Percentiles rank a stretch among this genome's conserved stretches.
Evolutionary conservation across 2,797 vertebrate genomes (phyloP).

Genomic region (Myotis vivesi): DNA sequence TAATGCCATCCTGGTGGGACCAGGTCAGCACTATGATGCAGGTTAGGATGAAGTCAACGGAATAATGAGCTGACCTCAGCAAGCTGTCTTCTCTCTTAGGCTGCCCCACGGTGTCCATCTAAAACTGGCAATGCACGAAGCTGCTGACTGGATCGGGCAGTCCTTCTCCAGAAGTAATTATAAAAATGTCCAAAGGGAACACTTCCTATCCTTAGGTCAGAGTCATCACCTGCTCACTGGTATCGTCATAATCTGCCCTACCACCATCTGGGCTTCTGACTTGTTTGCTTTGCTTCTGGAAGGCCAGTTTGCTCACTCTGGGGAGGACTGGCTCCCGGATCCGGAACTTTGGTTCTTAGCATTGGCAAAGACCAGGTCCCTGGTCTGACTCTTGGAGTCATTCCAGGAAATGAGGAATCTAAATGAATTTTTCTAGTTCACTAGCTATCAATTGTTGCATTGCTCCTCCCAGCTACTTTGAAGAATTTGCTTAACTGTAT

Average conservation of each 20-base stretch:
- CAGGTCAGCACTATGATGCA: not conserved
- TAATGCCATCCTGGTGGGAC: not conserved
- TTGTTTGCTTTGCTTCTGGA: not conserved
- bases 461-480: conserved; percentile 4
- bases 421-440: conserved; percentile 37
- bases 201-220: not conserved
- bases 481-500: conserved; percentile 57
- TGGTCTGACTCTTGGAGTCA: conserved; percentile 27
- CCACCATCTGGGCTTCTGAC: not conserved
- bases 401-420: conserved; percentile 19
- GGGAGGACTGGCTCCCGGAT: not conserved
- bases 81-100: not conserved
- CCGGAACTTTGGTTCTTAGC: not conserved
- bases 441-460: not conserved
- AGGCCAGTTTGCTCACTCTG: not conserved
- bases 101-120: not conserved
- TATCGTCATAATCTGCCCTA: not conserved
- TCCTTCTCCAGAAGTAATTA: not conserved
- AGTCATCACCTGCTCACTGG: not conserved
- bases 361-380: conserved; percentile 12
- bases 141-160: not conserved
- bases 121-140: not conserved
- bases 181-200: conserved; percentile 5
- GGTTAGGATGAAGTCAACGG: not conserved
- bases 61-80: not conserved